Conservation (phyloP, 2,797 vertebrate genomes). For the Fringilla coelebs region DNA sequence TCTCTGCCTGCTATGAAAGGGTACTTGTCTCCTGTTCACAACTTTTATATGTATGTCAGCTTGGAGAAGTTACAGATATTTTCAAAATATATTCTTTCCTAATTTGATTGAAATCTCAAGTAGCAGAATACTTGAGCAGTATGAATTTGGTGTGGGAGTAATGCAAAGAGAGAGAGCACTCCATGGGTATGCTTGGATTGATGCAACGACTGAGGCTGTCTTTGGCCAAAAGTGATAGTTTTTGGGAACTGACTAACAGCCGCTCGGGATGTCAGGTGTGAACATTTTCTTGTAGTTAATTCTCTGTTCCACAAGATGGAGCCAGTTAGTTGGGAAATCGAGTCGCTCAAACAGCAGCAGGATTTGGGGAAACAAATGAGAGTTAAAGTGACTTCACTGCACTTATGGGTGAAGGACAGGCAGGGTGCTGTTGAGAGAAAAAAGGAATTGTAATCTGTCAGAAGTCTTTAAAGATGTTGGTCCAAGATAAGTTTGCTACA, state of each 20-base stretch:
- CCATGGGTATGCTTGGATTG: not conserved
- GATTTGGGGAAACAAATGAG: not conserved
- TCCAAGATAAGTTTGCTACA: not conserved
- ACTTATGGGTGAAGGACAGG: not conserved
- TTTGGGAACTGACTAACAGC: not conserved
- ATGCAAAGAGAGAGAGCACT: not conserved
- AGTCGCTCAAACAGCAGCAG: not conserved
- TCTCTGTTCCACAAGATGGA: slow-evolving; percentile 51
- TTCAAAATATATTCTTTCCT: not conserved
- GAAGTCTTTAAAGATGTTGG: not conserved
- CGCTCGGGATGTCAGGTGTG: rapidly evolving
- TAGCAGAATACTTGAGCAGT: not conserved
- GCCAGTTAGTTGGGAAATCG: not conserved
- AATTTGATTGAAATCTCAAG: not conserved
- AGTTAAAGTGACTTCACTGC: not conserved
- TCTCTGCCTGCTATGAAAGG: not conserved
- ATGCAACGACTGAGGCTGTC: not conserved
- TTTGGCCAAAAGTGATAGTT: not conserved
- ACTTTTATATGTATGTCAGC: not conserved
- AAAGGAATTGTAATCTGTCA: not conserved
- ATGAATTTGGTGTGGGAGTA: not conserved
- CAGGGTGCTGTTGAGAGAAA: not conserved
- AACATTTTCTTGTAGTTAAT: slow-evolving; percentile 3
- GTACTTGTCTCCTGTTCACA: not conserved
- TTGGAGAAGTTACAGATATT: not conserved